phyloP scores from a whole-genome alignment of 2,888 invertebrate genomes.

The Hydropsyche betteni region DNA sequence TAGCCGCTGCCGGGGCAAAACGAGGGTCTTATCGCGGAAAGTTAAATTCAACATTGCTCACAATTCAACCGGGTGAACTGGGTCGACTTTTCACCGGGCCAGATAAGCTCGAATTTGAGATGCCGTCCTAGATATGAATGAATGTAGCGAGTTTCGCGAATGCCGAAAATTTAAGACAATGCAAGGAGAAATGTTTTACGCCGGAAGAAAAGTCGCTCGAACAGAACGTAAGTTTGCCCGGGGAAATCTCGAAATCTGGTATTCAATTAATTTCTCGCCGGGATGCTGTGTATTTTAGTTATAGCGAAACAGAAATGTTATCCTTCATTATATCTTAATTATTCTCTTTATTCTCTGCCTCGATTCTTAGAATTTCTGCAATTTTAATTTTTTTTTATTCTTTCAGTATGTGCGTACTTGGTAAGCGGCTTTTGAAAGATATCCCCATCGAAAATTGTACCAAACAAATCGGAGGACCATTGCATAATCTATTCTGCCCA shows the following conservation, averaged over 20 bases:
- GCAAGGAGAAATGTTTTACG: too few relatives aligned
- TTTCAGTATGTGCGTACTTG: slow-evolving; percentile 92
- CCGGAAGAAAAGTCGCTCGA: too few relatives aligned
- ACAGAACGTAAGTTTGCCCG: too few relatives aligned
- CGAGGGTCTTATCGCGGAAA: slow-evolving; percentile 5
- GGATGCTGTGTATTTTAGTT: slow-evolving; percentile 2
- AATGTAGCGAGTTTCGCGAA: neutral
- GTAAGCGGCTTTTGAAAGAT: slow-evolving; percentile 86
- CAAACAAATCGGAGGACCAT: slow-evolving; percentile 73
- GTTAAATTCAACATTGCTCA: slow-evolving; percentile 13
- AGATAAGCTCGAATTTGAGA: slow-evolving; percentile 5
- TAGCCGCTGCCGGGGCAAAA: too few relatives aligned
- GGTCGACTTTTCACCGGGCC: slow-evolving; percentile 8
- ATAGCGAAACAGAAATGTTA: neutral
- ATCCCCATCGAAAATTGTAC: slow-evolving; percentile 80
- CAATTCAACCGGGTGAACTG: neutral
- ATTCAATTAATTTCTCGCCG: too few relatives aligned
- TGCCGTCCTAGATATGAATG: neutral
- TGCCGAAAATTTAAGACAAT: too few relatives aligned
- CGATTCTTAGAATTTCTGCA: slow-evolving; percentile 3
- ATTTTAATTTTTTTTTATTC: slow-evolving; percentile 37
- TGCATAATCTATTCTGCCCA: slow-evolving; percentile 80
- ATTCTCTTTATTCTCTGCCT: neutral
- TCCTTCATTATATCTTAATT: neutral
- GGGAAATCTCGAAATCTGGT: too few relatives aligned